Conservation (phyloP, 2,888 invertebrate genomes). For the Noctua fimbriata region DNA sequence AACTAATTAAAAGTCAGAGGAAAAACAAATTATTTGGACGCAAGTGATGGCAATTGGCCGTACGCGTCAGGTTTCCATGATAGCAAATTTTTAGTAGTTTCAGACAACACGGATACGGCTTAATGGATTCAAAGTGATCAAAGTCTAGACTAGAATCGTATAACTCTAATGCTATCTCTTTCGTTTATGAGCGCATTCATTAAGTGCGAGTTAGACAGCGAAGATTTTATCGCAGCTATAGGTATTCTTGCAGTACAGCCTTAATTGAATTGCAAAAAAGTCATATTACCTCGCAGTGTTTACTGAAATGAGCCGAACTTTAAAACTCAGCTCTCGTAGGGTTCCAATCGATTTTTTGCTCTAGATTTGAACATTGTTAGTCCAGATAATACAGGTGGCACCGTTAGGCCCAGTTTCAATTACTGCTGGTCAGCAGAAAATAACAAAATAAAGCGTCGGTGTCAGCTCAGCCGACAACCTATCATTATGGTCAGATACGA, state of each 20-base stretch:
- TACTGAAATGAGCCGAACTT: slow-evolving; percentile 13
- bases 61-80: slow-evolving; percentile 40
- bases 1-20: slow-evolving; percentile 23
- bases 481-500: slow-evolving; percentile 75
- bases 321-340: neutral
- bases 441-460: slow-evolving; percentile 66
- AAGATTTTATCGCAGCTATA: slow-evolving; percentile 55
- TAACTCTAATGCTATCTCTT: slow-evolving; percentile 50
- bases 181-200: slow-evolving; percentile 43
- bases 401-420: slow-evolving; percentile 67
- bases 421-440: slow-evolving; percentile 57
- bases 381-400: slow-evolving; percentile 35
- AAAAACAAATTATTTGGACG: slow-evolving; percentile 29
- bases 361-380: slow-evolving; percentile 13
- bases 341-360: slow-evolving; percentile 9
- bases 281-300: slow-evolving; percentile 27
- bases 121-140: slow-evolving; percentile 61
- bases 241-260: slow-evolving; percentile 42
- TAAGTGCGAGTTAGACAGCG: slow-evolving; percentile 53
- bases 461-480: slow-evolving; percentile 68
- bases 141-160: slow-evolving; percentile 47
- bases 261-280: slow-evolving; percentile 64
- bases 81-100: slow-evolving; percentile 49
- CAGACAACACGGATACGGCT: slow-evolving; percentile 50
- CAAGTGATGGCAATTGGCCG: slow-evolving; percentile 33